Base-by-base conservation (phyloP, 2,797 vertebrate species). In the Oreochromis grahami region DNA sequence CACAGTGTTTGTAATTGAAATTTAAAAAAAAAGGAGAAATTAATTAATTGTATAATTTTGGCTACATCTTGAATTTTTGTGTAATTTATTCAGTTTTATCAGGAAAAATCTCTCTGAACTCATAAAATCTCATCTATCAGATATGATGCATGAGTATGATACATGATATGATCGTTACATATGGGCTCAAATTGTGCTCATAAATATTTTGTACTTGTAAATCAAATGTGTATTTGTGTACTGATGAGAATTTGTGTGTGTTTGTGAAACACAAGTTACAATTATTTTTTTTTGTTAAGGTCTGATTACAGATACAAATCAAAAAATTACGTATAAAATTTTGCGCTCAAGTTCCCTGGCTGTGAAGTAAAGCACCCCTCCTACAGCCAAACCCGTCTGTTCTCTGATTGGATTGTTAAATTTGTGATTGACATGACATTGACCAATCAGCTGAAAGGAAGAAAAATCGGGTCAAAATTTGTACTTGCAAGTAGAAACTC, bases 41-140 rank as follows among this genome's bases (percentile, higher is more conserved):
- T 7, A n/a, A 63, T n/a, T 34, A 19, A 0, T 19, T 63, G 11
- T 1, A n/a, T 13, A 63, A n/a, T 0, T 13, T 36, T 36, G 58
- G 32, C 32, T 63, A 36, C 32, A 13, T 63, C 32, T 63, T 12
- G 58, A 36, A 5, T 60, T 11, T 29, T 14, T 60, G 29, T 63
- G 58, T 5, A 63, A 63, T 63, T 63, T 63, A n/a, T 13, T 63
- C 19, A 13, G 2, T 34, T 60, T 34, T 60, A 34, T 63, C 0
- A 11, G 29, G 17, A 3, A 7, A 60, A 56, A 26, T 19, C 2
- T 29, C 45, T n/a, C 53, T 26, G 53, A 56, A 29, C 32, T 63
- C 17, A 36, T 34, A 60, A 60, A 11, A 19, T 17, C 15, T 34
- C 29, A 60, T 17, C 24, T 58, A 0, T 0, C 56, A 60, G 19